Evolutionary conservation across 2,888 invertebrate species (phyloP).

Genomic region (Sicus ferrugineus): DNA sequence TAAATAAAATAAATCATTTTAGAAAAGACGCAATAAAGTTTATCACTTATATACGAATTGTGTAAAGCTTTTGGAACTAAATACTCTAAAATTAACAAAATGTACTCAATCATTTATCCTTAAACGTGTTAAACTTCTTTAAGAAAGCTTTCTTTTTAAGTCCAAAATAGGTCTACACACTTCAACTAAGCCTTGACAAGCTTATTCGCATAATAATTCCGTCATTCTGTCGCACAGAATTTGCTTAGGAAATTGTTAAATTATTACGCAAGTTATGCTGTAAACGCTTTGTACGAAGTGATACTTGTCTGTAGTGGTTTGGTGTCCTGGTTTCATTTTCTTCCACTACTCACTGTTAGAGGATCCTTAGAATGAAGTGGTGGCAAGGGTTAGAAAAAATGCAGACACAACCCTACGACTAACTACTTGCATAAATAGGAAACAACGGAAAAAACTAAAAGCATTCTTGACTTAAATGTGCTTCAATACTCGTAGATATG

Average conservation of each 20-base stretch:
- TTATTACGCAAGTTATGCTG: neutral
- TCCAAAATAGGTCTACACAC: too few relatives aligned
- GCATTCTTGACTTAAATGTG: neutral
- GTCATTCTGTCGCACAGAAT: neutral
- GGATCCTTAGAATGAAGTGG: neutral
- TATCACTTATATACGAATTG: too few relatives aligned
- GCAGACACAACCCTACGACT: too few relatives aligned
- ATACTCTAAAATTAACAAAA: too few relatives aligned
- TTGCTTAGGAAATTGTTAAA: slow-evolving; percentile 7
- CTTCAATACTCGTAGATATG: neutral
- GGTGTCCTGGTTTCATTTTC: slow-evolving; percentile 8
- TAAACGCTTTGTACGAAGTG: neutral
- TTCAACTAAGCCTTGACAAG: too few relatives aligned
- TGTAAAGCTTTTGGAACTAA: too few relatives aligned
- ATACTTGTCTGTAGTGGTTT: neutral
- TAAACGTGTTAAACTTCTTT: too few relatives aligned
- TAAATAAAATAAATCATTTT: neutral
- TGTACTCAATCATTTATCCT: too few relatives aligned
- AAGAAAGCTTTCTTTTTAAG: too few relatives aligned
- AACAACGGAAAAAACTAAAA: neutral
- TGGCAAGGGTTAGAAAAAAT: neutral
- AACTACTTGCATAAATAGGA: neutral
- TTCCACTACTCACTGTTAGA: neutral
- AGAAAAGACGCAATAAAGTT: too few relatives aligned
- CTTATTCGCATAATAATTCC: neutral